Evolutionary conservation across 2,797 vertebrate genomes (phyloP), one percentile per base, ranked within the genome.

Genomic region (Argentina silus): DNA sequence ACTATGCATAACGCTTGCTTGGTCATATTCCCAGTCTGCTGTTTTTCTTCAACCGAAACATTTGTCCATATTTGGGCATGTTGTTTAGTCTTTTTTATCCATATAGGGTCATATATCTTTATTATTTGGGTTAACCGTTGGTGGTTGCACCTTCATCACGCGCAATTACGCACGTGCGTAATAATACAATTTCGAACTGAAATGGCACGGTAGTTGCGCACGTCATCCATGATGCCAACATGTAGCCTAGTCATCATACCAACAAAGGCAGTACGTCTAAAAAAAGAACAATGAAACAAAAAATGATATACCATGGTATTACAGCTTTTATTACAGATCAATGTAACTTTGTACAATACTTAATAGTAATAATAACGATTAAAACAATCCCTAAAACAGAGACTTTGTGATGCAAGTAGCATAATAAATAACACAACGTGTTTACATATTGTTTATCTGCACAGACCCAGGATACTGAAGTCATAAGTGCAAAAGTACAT

Each of bases 401-500:
- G 87, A 91, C 89, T 90, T 89, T 73, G 73, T n/a, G 23, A 36
- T 57, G 43, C 43, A 64, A 55, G 15, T 47, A 60, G 51, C 17
- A 69, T 56, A 66, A 80, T 88, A 91, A 66, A 80, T 88, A 91
- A 91, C 80, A 85, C 61, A 75, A 72, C 3, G 78, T 92, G 90
- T 87, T 85, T 91, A 93, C 92, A 83, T 43, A 27, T 67, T 67
- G 69, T 76, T 78, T 67, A 90, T 92, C 86, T 88, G 90, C 92
- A 89, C 88, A 86, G 87, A 90, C 83, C 79, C 89, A 88, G 77
- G 21, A 86, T 73, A 77, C 69, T 86, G 77, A 88, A 76, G 83
- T 86, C 81, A 82, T 12, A 59, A 21, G 84, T 90, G 93, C 93
- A 93, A 87, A 93, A 42, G 81, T 69, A 90, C 86, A 88, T 77